Base-by-base conservation (phyloP, 2,113 vertebrate genomes). In the Vicugna pacos region DNA sequence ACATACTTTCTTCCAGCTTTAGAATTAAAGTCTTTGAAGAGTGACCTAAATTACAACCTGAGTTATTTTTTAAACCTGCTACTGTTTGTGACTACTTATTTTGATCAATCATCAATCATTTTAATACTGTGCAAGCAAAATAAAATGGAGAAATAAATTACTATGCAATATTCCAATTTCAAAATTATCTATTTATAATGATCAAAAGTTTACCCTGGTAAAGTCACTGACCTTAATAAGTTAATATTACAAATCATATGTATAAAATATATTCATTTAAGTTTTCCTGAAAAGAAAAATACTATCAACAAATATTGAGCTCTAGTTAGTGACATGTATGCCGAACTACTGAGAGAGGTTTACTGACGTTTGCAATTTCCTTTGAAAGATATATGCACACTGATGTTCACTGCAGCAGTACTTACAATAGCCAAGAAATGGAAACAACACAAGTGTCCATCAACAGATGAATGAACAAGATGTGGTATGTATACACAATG, bases 141-240 rank as follows among this genome's bases (percentile, higher is more conserved):
- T 58, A 80, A 93, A 88, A 72, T 87, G 32, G 69, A 60, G 64
- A 42, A 88, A 86, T 65, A 76, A 76, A 69, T 67, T 32, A 60
- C 38, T 80, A 62, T 14, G 26, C 65, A 72, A 38, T n/a, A 88
- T 72, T 60, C 6, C 38, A 88, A 69, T 62, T 72, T 88, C 0
- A 88, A 88, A 70, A 38, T 79, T 81, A 81, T 52, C 26, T 62
- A 12, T 48, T 87, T 80, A 70, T 32, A 80, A 52, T 72, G 75
- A 72, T 69, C 17, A 48, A 79, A 80, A 81, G 16, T 81, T 87
- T 26, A 6, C 14, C 76, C 28, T 88, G 42, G 30, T 81, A 62
- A 79, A 86, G 60, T 70, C 73, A 79, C 1, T 38, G 64, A 70
- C 16, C 24, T 62, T 32, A 87, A 79, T 35, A 79, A 56, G 52